Conservation (phyloP, 2,113 vertebrate genomes). For the Brachypodius melanocephalos region DNA sequence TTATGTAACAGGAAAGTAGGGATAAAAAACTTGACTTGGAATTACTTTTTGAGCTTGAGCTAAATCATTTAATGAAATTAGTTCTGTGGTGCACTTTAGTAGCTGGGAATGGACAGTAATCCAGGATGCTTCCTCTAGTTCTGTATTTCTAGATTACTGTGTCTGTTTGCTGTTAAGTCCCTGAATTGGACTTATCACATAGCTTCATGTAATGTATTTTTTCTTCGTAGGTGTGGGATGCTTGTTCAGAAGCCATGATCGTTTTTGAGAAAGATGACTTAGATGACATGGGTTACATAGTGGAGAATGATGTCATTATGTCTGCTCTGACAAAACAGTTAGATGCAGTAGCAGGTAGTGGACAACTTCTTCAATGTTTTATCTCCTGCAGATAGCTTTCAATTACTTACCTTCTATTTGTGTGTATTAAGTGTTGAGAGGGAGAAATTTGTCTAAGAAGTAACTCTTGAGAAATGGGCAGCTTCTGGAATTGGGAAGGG, state of each 20-base stretch:
- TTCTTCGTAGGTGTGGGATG: slow-evolving; percentile 91
- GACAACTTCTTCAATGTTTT: slow-evolving; percentile 3
- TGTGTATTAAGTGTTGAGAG: neutral
- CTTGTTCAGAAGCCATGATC: slow-evolving; percentile 96
- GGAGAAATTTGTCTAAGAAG: neutral
- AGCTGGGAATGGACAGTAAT: neutral
- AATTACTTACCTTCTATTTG: neutral
- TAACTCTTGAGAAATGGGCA: neutral
- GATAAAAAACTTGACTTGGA: neutral
- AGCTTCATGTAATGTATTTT: neutral
- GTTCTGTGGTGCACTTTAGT: neutral
- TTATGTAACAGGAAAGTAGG: neutral
- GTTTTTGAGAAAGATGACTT: slow-evolving; percentile 93
- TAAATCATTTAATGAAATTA: neutral
- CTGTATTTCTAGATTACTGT: neutral
- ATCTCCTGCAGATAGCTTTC: neutral
- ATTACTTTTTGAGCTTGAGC: neutral
- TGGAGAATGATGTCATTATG: slow-evolving; percentile 94
- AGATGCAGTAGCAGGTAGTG: slow-evolving; percentile 84
- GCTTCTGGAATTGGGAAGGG: neutral
- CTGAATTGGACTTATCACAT: neutral
- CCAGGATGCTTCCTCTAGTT: neutral
- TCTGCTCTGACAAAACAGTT: slow-evolving; percentile 88
- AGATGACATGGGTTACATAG: slow-evolving; percentile 92
- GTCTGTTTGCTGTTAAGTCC: neutral